Percentiles rank a stretch among this genome's conserved stretches.
These are phyloP conservation scores for Chaetura pelagica DNA, from an alignment of 2,113 vertebrate species.

Conservation along the genomic window DNA sequence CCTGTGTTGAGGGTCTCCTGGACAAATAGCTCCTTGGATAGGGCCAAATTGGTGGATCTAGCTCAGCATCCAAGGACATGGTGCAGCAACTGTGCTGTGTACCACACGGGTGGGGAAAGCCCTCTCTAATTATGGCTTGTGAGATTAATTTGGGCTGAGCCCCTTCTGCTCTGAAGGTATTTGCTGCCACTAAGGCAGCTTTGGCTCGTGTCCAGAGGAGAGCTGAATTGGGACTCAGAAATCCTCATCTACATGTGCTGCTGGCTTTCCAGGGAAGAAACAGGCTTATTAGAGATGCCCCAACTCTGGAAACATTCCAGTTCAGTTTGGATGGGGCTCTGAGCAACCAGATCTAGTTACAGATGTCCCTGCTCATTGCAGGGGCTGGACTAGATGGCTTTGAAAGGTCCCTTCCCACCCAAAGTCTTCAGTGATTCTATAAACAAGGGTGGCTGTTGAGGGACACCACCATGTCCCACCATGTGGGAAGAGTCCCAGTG, in stretches of 20 bases:
- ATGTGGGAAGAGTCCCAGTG: not conserved
- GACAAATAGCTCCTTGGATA: not conserved
- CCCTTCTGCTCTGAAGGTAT: not conserved
- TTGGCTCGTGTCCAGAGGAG: accelerated
- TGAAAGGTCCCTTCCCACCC: not conserved
- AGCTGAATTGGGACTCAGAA: not conserved
- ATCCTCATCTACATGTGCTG: accelerated
- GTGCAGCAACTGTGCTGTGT: not conserved
- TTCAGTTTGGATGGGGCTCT: accelerated
- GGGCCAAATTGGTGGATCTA: not conserved
- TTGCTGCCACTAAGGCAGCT: accelerated
- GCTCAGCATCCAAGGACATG: not conserved
- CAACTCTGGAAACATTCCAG: accelerated
- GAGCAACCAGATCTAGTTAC: accelerated
- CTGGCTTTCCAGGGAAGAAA: not conserved
- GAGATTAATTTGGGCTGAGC: not conserved
- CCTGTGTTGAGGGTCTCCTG: not conserved
- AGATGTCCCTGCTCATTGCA: not conserved
- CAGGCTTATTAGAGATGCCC: not conserved
- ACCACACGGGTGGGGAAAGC: not conserved
- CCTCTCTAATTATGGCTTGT: not conserved
- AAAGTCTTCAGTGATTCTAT: not conserved
- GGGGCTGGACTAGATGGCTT: accelerated
- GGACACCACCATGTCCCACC: no score
- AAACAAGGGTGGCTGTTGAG: no score